phyloP scores from a whole-genome alignment of 2,113 vertebrate genomes.

The Phocoena sinus region DNA sequence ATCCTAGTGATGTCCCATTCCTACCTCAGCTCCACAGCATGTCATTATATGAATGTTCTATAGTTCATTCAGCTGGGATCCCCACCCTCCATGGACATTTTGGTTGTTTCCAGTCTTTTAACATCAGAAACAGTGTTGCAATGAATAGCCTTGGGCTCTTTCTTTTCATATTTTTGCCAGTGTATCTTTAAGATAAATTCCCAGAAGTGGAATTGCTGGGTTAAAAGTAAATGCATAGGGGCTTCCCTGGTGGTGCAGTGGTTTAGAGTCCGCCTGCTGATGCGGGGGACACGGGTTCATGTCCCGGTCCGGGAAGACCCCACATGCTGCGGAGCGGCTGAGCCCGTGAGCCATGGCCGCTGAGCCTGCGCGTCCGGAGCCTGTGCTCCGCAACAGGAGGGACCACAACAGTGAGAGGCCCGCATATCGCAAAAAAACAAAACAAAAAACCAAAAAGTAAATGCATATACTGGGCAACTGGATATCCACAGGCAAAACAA shows the following conservation, averaged over 20 bases:
- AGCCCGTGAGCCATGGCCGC: too few relatives aligned
- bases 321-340: too few relatives aligned
- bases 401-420: too few relatives aligned
- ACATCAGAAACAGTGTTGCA: not conserved
- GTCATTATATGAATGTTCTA: not conserved
- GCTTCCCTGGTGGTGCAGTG: too few relatives aligned
- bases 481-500: not conserved
- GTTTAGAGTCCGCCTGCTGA: rapidly evolving
- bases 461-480: not conserved
- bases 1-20: not conserved
- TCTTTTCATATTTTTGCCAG: not conserved
- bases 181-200: not conserved
- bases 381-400: too few relatives aligned
- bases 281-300: too few relatives aligned
- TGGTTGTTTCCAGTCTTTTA: not conserved
- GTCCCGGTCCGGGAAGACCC: too few relatives aligned
- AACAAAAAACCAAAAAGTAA: not conserved
- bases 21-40: not conserved
- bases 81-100: not conserved
- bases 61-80: not conserved
- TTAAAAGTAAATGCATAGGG: not conserved
- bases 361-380: too few relatives aligned
- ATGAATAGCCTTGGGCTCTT: not conserved
- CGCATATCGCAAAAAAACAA: too few relatives aligned
- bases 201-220: not conserved